phyloP scores from a whole-genome alignment of 2,888 invertebrate species.

The Polyommatus iphigenia region DNA sequence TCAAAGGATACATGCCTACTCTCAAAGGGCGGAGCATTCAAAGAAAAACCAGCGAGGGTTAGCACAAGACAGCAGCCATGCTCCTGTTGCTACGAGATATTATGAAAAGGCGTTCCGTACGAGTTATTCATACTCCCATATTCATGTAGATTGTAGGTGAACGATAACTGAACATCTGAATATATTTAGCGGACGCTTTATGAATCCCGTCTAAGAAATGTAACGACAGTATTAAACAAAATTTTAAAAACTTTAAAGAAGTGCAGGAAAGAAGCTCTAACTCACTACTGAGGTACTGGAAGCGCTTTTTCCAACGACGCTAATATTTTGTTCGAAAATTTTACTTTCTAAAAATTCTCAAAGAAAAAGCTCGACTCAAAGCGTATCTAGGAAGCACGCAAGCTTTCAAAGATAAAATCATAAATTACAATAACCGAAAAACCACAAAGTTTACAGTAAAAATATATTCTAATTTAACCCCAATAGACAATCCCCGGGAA shows the following conservation, averaged over 20 bases:
- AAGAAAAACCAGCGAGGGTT: constrained; percentile 67
- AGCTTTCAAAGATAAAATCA: neutral
- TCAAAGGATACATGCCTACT: constrained; percentile 21
- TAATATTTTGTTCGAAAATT: neutral
- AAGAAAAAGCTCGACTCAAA: neutral
- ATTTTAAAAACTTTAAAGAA: neutral
- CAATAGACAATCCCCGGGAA: constrained; percentile 59
- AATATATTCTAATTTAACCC: constrained; percentile 53
- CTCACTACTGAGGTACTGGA: neutral
- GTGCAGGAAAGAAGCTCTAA: neutral
- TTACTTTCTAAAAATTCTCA: neutral
- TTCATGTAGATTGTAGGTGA: neutral
- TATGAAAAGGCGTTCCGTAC: constrained; percentile 56
- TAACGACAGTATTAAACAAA: neutral
- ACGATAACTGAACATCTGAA: neutral
- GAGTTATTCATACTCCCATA: constrained; percentile 39
- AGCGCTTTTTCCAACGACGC: neutral
- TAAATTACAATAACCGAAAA: neutral
- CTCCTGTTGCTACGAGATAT: constrained; percentile 66
- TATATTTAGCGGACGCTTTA: neutral
- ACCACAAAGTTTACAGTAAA: neutral
- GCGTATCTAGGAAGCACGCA: neutral
- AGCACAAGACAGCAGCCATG: constrained; percentile 65
- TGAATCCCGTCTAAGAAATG: neutral
- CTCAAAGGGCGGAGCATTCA: constrained; percentile 70